Conservation (phyloP, 2,797 vertebrate genomes). For the Lycodopsis pacificus region DNA sequence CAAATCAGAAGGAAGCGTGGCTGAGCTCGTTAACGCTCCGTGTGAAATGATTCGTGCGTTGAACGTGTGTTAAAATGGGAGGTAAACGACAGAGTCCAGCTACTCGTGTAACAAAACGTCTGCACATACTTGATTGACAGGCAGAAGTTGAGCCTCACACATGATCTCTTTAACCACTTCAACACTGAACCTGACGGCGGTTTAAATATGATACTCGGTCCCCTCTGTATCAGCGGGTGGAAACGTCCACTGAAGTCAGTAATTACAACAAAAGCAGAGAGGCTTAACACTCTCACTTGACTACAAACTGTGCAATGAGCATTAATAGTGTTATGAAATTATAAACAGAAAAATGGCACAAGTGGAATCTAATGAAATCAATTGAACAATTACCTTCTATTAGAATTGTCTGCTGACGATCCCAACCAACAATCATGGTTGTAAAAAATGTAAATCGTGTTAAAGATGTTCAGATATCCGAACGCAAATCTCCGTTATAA, state of each 20-base stretch:
- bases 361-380: neutral
- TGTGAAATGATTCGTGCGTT: neutral
- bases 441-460: conserved; percentile 30
- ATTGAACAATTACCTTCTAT: neutral
- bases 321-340: neutral
- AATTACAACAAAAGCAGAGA: neutral
- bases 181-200: neutral
- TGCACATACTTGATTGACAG: neutral
- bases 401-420: neutral
- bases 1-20: neutral
- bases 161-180: neutral
- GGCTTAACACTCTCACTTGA: neutral
- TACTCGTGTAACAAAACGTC: neutral
- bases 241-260: neutral
- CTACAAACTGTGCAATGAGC: neutral
- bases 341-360: neutral
- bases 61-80: neutral
- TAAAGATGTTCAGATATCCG: conserved; percentile 36
- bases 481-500: conserved; percentile 17
- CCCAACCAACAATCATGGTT: conserved; percentile 2
- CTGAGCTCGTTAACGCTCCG: neutral
- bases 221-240: neutral
- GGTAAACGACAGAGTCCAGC: neutral
- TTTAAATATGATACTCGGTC: neutral
- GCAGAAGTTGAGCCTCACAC: neutral